A percentile compares a stretch with the other conserved stretches of the same genome.
These are phyloP conservation scores for Eupithecia dodoneata DNA, from an alignment of 2,888 invertebrate species.

Conservation along the genomic window DNA sequence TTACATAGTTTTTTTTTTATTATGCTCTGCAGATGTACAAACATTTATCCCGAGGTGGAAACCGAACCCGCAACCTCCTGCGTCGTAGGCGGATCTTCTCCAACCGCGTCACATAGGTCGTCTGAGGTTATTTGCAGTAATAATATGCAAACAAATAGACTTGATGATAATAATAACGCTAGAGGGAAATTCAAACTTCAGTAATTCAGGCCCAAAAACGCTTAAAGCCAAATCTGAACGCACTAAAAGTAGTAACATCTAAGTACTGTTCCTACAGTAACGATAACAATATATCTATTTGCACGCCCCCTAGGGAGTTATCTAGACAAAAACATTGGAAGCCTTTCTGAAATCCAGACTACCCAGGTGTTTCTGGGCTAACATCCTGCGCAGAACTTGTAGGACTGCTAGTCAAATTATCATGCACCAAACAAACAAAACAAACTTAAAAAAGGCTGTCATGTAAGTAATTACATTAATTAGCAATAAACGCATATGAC, in stretches of 20 bases:
- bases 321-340: slow-evolving; percentile 44
- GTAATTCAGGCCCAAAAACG: background rate
- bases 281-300: slow-evolving; percentile 32
- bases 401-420: slow-evolving; percentile 12
- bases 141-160: too few species aligned
- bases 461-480: too few species aligned
- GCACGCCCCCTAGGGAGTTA: slow-evolving; percentile 44
- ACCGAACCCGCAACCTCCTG: too few species aligned
- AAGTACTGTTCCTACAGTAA: slow-evolving; percentile 23
- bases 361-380: slow-evolving; percentile 36
- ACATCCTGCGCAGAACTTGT: slow-evolving; percentile 16
- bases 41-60: too few species aligned
- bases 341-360: slow-evolving; percentile 43
- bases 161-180: background rate
- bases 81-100: too few species aligned
- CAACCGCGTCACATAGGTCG: too few species aligned
- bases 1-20: too few species aligned
- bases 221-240: background rate
- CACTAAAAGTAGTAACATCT: slow-evolving; percentile 14
- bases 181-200: background rate
- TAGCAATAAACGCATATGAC: too few species aligned
- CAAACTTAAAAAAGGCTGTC: too few species aligned
- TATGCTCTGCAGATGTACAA: too few species aligned
- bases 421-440: too few species aligned
- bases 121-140: too few species aligned